A percentile compares a stretch with the other conserved stretches of the same genome.
These are phyloP conservation scores for Leptatherina wallacei DNA, from an alignment of 2,797 vertebrate genomes.

Conservation along the genomic window DNA sequence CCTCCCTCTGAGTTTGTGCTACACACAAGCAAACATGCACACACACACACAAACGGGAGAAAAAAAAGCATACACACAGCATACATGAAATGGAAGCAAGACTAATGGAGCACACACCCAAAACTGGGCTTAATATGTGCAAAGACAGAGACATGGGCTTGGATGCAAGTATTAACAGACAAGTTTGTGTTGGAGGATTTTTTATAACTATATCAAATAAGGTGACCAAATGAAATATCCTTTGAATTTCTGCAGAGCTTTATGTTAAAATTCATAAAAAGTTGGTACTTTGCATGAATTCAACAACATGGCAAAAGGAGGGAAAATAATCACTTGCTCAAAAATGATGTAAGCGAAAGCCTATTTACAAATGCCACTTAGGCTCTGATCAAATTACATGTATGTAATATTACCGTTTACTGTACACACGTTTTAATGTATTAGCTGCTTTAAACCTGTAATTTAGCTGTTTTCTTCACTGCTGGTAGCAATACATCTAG, in stretches of 20 bases:
- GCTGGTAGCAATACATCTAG: not conserved
- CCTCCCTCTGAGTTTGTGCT: slow-evolving; percentile 81
- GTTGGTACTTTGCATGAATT: not conserved
- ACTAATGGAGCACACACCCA: not conserved
- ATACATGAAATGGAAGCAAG: slow-evolving; percentile 54
- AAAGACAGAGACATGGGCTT: not conserved
- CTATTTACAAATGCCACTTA: not conserved
- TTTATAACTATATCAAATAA: not conserved
- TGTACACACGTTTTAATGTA: not conserved
- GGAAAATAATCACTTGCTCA: not conserved
- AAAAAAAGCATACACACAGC: slow-evolving; percentile 17
- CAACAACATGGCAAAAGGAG: not conserved
- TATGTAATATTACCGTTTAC: not conserved
- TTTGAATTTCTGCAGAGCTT: not conserved
- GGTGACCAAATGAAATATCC: not conserved
- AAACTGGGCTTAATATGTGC: not conserved
- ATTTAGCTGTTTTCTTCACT: not conserved
- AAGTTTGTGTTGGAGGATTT: not conserved
- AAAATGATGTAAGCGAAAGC: not conserved
- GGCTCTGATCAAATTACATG: not conserved
- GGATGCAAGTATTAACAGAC: not conserved
- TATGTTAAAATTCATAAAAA: not conserved
- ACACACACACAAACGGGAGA: slow-evolving; percentile 18
- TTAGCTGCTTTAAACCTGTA: not conserved
- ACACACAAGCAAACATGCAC: slow-evolving; percentile 34